A percentile compares a stretch with the other conserved stretches of the same genome.
These are phyloP conservation scores for Cyanoderma ruficeps DNA, from an alignment of 2,113 vertebrate genomes.

Conservation along the genomic window DNA sequence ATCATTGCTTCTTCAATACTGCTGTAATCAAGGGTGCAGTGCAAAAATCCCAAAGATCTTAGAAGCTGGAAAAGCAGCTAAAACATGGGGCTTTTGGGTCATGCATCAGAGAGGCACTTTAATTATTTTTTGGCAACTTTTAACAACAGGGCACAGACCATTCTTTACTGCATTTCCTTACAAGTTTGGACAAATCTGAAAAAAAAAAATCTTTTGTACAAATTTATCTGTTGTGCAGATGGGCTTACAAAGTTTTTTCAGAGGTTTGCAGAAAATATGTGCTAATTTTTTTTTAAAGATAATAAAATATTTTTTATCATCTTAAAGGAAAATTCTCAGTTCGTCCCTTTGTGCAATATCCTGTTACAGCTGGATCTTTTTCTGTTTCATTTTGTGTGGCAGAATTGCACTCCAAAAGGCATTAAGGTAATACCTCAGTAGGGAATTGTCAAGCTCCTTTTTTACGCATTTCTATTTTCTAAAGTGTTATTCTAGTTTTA, in stretches of 20 bases:
- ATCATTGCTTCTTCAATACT: not conserved
- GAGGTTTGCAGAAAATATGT: not conserved
- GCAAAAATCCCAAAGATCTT: not conserved
- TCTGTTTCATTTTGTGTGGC: not conserved
- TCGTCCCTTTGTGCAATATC: not conserved
- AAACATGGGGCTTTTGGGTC: not conserved
- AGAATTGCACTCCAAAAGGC: not conserved
- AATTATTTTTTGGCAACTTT: not conserved
- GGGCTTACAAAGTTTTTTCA: not conserved
- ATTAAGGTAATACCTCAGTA: not conserved
- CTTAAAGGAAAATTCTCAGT: not conserved
- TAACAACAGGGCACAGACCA: not conserved
- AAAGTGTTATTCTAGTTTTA: not conserved
- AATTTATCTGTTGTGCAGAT: not conserved
- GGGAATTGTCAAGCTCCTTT: constrained; percentile 1
- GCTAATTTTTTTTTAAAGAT: not conserved
- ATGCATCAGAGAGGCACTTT: not conserved
- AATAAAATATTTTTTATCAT: not conserved
- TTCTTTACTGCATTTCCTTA: not conserved
- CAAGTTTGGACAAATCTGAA: not conserved
- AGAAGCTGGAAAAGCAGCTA: not conserved
- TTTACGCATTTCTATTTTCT: not conserved
- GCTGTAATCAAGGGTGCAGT: not conserved
- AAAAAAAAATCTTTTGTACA: not conserved
- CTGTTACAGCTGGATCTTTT: not conserved